Conservation (phyloP, 2,113 vertebrate species). For the Tinamus guttatus region DNA sequence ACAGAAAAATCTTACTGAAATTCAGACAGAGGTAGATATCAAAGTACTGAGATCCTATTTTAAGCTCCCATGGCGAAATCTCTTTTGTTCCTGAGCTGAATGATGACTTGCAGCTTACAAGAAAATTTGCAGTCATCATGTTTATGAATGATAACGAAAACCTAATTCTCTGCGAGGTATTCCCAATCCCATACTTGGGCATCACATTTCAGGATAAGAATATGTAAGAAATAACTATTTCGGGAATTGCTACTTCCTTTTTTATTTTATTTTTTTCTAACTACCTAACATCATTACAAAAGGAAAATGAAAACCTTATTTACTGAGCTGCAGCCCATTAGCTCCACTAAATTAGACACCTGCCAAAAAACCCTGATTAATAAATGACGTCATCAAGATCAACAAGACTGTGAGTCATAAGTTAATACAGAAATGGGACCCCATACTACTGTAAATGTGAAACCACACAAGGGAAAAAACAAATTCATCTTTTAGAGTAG, state of each 20-base stretch:
- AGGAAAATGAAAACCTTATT: neutral
- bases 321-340: neutral
- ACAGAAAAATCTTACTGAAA: neutral
- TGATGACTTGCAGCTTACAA: neutral
- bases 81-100: neutral
- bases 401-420: neutral
- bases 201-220: neutral
- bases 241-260: neutral
- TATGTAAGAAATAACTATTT: neutral
- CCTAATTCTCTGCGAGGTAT: neutral
- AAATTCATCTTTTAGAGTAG: neutral
- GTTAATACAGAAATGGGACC: neutral
- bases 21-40: neutral
- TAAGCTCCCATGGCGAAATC: neutral
- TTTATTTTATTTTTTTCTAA: neutral
- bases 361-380: neutral
- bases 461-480: rapidly evolving
- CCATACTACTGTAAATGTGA: neutral
- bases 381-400: neutral
- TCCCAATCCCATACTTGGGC: neutral
- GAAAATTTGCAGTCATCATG: neutral
- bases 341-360: neutral
- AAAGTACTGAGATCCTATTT: neutral
- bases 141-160: neutral
- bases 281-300: neutral